phyloP scores from a whole-genome alignment of 2,888 invertebrate species.

The Shargacucullia verbasci region DNA sequence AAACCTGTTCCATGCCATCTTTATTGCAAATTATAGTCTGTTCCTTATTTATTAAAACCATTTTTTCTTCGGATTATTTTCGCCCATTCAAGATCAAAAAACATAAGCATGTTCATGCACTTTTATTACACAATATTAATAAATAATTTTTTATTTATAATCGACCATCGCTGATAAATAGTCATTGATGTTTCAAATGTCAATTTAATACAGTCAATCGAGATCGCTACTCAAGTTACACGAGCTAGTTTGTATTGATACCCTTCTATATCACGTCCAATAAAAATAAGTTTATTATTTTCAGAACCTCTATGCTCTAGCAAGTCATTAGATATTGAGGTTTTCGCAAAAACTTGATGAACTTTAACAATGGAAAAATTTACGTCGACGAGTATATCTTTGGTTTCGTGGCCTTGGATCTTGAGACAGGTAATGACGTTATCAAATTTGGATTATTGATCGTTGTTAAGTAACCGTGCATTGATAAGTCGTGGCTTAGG shows the following conservation, averaged over 20 bases:
- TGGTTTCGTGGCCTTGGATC: conserved; percentile 15
- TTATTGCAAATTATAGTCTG: too few species aligned
- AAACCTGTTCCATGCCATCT: too few species aligned
- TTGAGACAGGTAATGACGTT: conserved; percentile 17
- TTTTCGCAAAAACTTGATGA: conserved; percentile 10
- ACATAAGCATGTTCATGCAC: background rate
- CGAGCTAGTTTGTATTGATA: conserved; percentile 10
- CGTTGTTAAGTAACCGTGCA: too few species aligned
- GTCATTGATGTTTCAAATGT: conserved; percentile 24
- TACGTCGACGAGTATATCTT: conserved; percentile 26
- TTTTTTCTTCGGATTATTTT: background rate
- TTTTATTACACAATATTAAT: conserved; percentile 13
- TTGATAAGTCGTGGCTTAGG: conserved; percentile 2
- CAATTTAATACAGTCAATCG: conserved; percentile 32
- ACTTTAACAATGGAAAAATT: conserved; percentile 16
- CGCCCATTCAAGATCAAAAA: conserved; percentile 9
- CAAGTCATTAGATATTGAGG: background rate
- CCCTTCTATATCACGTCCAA: conserved; percentile 8
- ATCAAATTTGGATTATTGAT: conserved; percentile 24
- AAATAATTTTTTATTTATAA: conserved; percentile 1
- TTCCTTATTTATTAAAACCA: background rate
- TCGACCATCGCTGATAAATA: conserved; percentile 12
- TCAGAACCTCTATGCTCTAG: background rate
- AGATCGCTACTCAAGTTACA: conserved; percentile 24
- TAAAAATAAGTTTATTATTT: background rate